phyloP scores from a whole-genome alignment of 2,888 invertebrate species.

The Hydrotaea diabolus region DNA sequence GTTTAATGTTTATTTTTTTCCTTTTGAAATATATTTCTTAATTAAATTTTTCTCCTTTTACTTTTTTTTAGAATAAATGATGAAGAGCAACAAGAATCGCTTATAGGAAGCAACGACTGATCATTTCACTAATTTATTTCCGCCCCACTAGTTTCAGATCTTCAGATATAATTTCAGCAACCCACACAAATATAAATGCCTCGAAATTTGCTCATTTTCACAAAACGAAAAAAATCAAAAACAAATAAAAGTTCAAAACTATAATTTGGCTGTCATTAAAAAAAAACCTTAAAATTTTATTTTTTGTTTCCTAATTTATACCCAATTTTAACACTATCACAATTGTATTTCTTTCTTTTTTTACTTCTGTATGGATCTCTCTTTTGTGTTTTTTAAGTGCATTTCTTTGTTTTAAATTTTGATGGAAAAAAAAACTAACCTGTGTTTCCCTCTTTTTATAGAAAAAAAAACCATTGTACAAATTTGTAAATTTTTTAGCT shows the following conservation, averaged over 20 bases:
- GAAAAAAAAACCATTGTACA: slow-evolving; percentile 22
- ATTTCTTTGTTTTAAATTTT: neutral
- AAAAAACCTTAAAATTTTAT: neutral
- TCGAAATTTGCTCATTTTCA: slow-evolving; percentile 62
- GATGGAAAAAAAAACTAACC: neutral
- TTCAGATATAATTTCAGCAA: slow-evolving; percentile 33
- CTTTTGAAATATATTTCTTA: no score
- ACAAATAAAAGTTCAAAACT: slow-evolving; percentile 39
- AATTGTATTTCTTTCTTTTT: slow-evolving; percentile 1
- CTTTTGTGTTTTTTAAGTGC: neutral
- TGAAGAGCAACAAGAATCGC: slow-evolving; percentile 85
- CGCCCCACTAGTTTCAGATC: neutral
- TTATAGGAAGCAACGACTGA: slow-evolving; percentile 81
- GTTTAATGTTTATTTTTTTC: no score
- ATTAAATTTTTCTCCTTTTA: slow-evolving; percentile 1
- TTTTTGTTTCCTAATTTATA: no score
- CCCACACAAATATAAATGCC: slow-evolving; percentile 36
- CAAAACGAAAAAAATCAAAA: no score
- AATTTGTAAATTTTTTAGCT: slow-evolving; percentile 38
- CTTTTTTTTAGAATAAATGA: slow-evolving; percentile 81
- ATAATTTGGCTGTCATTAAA: slow-evolving; percentile 50
- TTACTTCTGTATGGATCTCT: slow-evolving; percentile 26
- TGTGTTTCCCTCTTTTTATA: neutral
- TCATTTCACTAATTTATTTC: slow-evolving; percentile 21
- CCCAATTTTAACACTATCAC: no score